Percentiles rank a stretch among this genome's conserved stretches.
Evolutionary conservation across 2,888 invertebrate species (phyloP).

Genomic region (Drosophila colorata): DNA sequence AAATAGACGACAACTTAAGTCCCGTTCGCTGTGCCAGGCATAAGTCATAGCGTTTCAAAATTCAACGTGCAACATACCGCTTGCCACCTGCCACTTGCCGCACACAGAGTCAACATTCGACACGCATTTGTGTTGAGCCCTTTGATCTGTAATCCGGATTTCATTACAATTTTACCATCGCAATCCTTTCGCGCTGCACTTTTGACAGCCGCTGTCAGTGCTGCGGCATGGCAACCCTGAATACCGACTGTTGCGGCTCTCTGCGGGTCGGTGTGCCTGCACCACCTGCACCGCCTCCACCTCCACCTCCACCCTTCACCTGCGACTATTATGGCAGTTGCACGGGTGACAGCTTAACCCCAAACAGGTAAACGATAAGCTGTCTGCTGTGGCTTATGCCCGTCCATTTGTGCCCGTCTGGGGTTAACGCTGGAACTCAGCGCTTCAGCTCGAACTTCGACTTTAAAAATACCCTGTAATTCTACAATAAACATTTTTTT

Average conservation of each 20-base stretch:
- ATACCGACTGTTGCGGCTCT: not conserved
- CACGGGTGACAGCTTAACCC: constrained; percentile 12
- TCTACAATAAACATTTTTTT: not conserved
- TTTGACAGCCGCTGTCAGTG: constrained; percentile 50
- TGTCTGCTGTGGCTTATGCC: constrained; percentile 7
- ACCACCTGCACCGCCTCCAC: not conserved
- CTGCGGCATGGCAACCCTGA: constrained; percentile 5
- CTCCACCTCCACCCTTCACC: too few relatives aligned
- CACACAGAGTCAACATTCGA: constrained; percentile 30
- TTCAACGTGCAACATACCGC: constrained; percentile 5
- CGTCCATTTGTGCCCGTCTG: too few relatives aligned
- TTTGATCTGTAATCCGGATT: constrained; percentile 64
- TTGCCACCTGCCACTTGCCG: constrained; percentile 2
- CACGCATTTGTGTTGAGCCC: constrained; percentile 39
- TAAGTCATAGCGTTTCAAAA: constrained; percentile 20
- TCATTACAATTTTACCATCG: constrained; percentile 60
- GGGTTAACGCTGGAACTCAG: not conserved
- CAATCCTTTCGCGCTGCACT: constrained; percentile 39
- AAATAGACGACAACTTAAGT: constrained; percentile 37
- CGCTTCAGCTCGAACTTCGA: not conserved
- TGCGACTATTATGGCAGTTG: constrained; percentile 8
- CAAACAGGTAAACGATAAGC: constrained; percentile 14
- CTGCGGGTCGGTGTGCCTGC: too few relatives aligned
- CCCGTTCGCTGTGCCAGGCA: constrained; percentile 17
- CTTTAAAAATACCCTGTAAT: constrained; percentile 8